Base-by-base conservation (phyloP, 2,797 vertebrate species). In the Vespertilio murinus region DNA sequence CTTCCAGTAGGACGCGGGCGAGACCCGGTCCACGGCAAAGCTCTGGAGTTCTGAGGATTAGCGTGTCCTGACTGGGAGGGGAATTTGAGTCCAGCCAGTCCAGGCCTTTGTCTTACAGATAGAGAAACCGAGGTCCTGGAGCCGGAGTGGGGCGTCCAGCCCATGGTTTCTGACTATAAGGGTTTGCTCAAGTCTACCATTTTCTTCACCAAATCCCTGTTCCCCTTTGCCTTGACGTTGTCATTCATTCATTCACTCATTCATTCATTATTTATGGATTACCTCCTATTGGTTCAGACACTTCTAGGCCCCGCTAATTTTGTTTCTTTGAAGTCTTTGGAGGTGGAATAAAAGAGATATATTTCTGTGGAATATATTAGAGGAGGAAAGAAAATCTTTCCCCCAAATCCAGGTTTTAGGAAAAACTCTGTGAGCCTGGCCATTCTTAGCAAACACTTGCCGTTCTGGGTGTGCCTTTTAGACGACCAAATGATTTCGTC, bases 271-370 rank as follows among this genome's bases (percentile, higher is more conserved):
- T 85, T 70, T 80, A 64, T 45, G 16, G 70, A 18, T 59, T 52
- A 20, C 38, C 35, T 69, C 14, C 61, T 67, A 3, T 30, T 5
- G 14, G 25, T 67, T 67, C 65, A 73, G 40, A 61, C 40, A 12
- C 30, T 85, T 92, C 33, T 49, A 84, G 35, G 18, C 9, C 14
- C 52, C 56, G 6, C 49, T 85, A 6, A 77, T 95, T 75, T 87
- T 74, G 42, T 86, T 88, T 61, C 84, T 84, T 80, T 75, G 56
- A 78, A 56, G 67, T 61, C 81, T 78, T 85, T 40, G 79, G 40
- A 75, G 33, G 22, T 61, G 10, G n/a, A 87, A 69, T 89, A 75
- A 75, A 89, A 73, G 52, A 80, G 61, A 70, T 10, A 25, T 3
- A n/a, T 85, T 74, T 94, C 54, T 93, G 30, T 33, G 17, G 35